These are phyloP conservation scores for Aphidius gifuensis DNA, from an alignment of 1,140 invertebrate species.

Conservation along the genomic window DNA sequence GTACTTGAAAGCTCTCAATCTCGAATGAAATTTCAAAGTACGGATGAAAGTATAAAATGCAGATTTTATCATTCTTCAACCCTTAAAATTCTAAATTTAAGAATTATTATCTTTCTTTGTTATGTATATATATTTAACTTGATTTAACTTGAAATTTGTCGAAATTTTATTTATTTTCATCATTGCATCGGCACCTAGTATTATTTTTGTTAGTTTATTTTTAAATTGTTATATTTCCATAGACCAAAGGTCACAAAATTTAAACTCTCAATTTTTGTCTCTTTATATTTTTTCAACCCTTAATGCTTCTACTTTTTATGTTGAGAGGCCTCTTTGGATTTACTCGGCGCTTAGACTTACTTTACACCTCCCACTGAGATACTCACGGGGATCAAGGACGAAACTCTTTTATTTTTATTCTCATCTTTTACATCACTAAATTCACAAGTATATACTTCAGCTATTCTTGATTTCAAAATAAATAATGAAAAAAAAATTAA, in stretches of 20 bases:
- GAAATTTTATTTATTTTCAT: not conserved
- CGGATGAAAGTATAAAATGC: constrained; percentile 51
- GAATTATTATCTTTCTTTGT: too few species aligned
- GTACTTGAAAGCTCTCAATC: constrained; percentile 51
- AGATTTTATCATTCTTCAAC: constrained; percentile 40
- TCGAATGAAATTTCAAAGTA: constrained; percentile 33
- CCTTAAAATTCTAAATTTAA: too few species aligned
- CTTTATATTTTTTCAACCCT: too few species aligned
- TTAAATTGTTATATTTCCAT: not conserved
- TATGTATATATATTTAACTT: too few species aligned
- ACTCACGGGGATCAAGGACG: constrained; percentile 17
- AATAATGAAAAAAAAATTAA: not conserved
- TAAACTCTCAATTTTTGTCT: too few species aligned
- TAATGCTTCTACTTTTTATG: too few species aligned
- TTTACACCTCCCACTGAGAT: constrained; percentile 21
- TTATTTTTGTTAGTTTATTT: too few species aligned
- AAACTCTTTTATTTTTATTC: constrained; percentile 4
- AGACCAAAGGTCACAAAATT: not conserved
- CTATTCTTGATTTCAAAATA: not conserved
- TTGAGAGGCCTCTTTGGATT: constrained; percentile 15
- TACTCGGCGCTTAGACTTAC: constrained; percentile 22
- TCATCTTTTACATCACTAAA: not conserved
- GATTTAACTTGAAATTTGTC: not conserved
- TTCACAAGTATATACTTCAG: not conserved
- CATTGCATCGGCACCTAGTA: too few species aligned